Evolutionary conservation across 2,888 invertebrate species (phyloP), one percentile per base, ranked within the genome.

Genomic region (Agriopis aurantiaria): DNA sequence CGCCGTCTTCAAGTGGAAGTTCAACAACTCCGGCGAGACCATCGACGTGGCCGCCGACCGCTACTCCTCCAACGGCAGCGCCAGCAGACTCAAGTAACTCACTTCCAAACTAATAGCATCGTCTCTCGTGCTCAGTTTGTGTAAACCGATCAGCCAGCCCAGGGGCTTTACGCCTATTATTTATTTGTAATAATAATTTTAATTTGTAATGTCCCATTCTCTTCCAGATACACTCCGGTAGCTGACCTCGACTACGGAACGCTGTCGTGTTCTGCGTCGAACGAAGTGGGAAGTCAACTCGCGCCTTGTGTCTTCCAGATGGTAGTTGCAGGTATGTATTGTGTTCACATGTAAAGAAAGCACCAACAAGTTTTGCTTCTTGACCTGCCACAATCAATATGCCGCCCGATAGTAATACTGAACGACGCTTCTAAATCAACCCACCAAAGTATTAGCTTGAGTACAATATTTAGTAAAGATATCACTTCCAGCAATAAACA

Each of bases 11-110:
- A 96, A 97, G 80, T 98, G 98, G 98, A 98, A 98, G 95, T 98
- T 98, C 95, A 98, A 98, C 95, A 98, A 98, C 94, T 98, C 98
- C 11, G 98, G 98, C 5, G 98, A 98, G 92, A 97, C 97, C 60
- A 92, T 97, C 75, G 97, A 98, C 91, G 97, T 98, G 69, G 96
- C 96, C 61, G 96, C 97, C 57, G 97, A 97, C 87, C 93, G 97
- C 72, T 97, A 96, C 93, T 96, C 96, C 80, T 96, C 96, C 77
- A 97, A 97, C 88, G 97, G 97, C 76, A 96, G 96, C 78, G 95
- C 96, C 72, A 96, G 96, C 82, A 95, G 96, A 72, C 95, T 97
- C 77, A 95, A 96, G 88, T 96, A 85, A 78, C 83, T 78, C 12
- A 23, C 0, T 23, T 23, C 17, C 0, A 23, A 23, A 23, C 17